Percentiles rank a stretch among this genome's conserved stretches.
phyloP scores from a whole-genome alignment of 2,888 invertebrate species.

The Eilema griseolum region DNA sequence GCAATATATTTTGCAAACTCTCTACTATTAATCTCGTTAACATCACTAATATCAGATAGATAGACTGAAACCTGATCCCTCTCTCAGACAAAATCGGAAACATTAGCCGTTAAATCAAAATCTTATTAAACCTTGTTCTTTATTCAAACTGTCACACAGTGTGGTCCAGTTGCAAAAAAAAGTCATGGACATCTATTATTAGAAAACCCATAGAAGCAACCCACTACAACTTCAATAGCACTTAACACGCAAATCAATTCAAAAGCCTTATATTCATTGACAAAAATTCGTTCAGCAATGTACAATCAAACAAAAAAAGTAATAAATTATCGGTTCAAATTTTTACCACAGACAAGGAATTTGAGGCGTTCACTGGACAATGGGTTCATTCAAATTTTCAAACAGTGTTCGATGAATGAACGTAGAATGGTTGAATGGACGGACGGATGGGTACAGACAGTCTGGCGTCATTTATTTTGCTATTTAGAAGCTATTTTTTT shows the following conservation, averaged over 20 bases:
- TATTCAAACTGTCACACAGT: conserved; percentile 10
- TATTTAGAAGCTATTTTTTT: conserved; percentile 57
- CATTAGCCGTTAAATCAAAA: not conserved
- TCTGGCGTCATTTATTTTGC: conserved; percentile 62
- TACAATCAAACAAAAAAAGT: conserved; percentile 21
- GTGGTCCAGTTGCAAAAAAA: conserved; percentile 23
- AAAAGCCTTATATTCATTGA: conserved; percentile 42
- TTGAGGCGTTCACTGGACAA: conserved; percentile 47
- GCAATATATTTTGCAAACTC: too few relatives aligned
- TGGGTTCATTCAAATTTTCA: conserved; percentile 45
- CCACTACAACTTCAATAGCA: conserved; percentile 38
- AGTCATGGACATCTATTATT: conserved; percentile 26
- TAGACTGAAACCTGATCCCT: too few relatives aligned
- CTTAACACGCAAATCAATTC: conserved; percentile 51
- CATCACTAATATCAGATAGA: too few relatives aligned
- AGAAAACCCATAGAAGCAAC: conserved; percentile 42
- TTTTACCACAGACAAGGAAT: conserved; percentile 51
- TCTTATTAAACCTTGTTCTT: not conserved
- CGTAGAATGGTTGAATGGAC: conserved; percentile 57
- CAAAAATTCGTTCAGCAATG: conserved; percentile 22
- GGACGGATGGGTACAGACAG: conserved; percentile 37
- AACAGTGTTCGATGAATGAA: conserved; percentile 53
- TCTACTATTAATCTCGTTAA: too few relatives aligned
- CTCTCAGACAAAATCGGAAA: too few relatives aligned
- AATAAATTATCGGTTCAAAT: conserved; percentile 50